Evolutionary conservation across 2,113 vertebrate species (phyloP), one percentile per base, ranked within the genome.

Genomic region (Thunnus maccoyii): DNA sequence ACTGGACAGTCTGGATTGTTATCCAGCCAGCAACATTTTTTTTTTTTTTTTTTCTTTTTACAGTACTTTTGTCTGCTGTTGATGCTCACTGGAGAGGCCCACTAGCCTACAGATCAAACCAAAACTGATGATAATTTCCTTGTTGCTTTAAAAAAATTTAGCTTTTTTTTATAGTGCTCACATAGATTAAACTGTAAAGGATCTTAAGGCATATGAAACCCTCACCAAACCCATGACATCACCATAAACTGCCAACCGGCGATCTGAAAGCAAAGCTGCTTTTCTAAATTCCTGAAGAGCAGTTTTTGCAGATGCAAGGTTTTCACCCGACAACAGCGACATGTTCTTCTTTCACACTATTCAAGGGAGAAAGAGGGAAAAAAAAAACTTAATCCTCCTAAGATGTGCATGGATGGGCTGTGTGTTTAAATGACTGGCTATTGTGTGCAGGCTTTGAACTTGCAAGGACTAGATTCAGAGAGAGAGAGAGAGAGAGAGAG

Each of bases 201-300:
- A 27, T 47, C 36, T 32, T 5, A 15, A 18, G 1, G 4, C n/a
- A n/a, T 17, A 30, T 16, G 20, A 50, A 52, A 67, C 32, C 11
- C 1, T 52, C 44, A 51, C 61, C 62, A 61, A 52, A 14, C 52
- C 20, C 13, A 4, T 30, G 30, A 74, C 52, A 54, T 74, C 79
- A 46, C 47, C 13, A 2, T 44, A 75, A 75, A 85, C 60, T 44
- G 47, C 52, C 12, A n/a, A 51, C 11, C 36, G 50, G 16, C 4
- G 3, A 67, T 65, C 63, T 60, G 16, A 30, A 65, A 56, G 9
- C 32, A 82, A 72, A 88, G 84, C 87, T 41, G 80, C 78, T 87
- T 88, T 90, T 81, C 61, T 64, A 62, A 86, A 89, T 92, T 93
- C 88, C 76, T 91, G 56, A 88, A 86, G 75, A 91, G 87, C 84